phyloP scores from a whole-genome alignment of 1,140 invertebrate genomes.

The Bradynema listronoti region DNA sequence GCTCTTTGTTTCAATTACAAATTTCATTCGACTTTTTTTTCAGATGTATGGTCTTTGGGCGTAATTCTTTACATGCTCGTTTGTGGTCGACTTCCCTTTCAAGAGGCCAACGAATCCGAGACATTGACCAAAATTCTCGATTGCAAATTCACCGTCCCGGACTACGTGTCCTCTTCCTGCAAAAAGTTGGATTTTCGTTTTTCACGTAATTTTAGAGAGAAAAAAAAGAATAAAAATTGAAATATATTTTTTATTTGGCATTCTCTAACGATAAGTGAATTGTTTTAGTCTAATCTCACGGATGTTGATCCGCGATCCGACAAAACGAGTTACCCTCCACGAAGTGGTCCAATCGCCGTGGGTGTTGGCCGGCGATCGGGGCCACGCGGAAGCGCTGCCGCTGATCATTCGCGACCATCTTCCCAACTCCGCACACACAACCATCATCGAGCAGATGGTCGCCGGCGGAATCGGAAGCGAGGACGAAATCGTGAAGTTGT shows the following conservation, averaged over 20 bases:
- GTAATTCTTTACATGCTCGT: slow-evolving; percentile 98
- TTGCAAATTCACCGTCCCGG: slow-evolving; percentile 89
- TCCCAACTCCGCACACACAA: slow-evolving; percentile 80
- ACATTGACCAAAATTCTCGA: slow-evolving; percentile 99
- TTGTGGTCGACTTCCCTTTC: slow-evolving; percentile 89
- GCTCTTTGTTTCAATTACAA: too few species aligned
- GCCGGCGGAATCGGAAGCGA: slow-evolving; percentile 71
- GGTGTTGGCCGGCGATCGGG: slow-evolving; percentile 62
- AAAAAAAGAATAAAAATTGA: too few species aligned
- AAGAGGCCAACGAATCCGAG: slow-evolving; percentile 97
- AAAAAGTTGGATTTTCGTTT: slow-evolving; percentile 67
- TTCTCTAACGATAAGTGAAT: slow-evolving; percentile 1
- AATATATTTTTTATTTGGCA: too few species aligned
- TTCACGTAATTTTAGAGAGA: too few species aligned
- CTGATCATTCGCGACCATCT: slow-evolving; percentile 75
- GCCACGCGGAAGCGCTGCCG: slow-evolving; percentile 67
- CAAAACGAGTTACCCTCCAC: slow-evolving; percentile 75
- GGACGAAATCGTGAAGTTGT: slow-evolving; percentile 52
- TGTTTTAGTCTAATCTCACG: slow-evolving; percentile 71
- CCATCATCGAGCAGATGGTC: slow-evolving; percentile 90
- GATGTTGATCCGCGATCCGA: slow-evolving; percentile 86
- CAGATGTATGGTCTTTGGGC: slow-evolving; percentile 94
- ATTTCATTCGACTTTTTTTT: slow-evolving; percentile 22
- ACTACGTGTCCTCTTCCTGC: slow-evolving; percentile 77
- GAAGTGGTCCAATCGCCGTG: slow-evolving; percentile 83